phyloP scores from a whole-genome alignment of 2,113 vertebrate genomes.

The Brachyhypopomus gauderio region DNA sequence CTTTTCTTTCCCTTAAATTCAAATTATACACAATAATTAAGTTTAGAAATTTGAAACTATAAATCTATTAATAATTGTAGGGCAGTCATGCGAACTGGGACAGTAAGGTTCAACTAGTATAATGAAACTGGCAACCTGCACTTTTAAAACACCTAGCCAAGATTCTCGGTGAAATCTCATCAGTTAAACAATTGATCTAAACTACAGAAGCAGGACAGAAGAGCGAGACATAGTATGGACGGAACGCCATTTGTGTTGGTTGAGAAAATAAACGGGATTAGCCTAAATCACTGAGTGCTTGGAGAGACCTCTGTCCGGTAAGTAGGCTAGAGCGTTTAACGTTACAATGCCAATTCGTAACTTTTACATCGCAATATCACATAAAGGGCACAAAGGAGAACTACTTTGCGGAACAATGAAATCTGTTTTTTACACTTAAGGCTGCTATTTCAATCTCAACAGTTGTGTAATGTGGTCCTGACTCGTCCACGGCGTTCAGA shows the following conservation, averaged over 20 bases:
- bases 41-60: too few species aligned
- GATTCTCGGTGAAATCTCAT: background rate
- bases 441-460: too few species aligned
- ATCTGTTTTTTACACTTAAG: too few species aligned
- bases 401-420: too few species aligned
- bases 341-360: background rate
- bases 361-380: too few species aligned
- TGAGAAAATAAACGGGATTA: constrained; percentile 37
- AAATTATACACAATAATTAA: too few species aligned
- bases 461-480: background rate
- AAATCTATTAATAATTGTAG: background rate
- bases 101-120: background rate
- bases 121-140: constrained; percentile 2
- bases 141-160: background rate
- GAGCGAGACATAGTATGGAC: constrained; percentile 8
- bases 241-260: background rate
- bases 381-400: too few species aligned
- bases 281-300: background rate
- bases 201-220: background rate
- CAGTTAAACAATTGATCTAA: too few species aligned
- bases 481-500: too few species aligned
- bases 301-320: background rate
- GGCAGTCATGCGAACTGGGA: background rate
- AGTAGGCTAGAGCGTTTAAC: background rate
- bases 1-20: too few species aligned